These are phyloP conservation scores for Scaptodrosophila latifasciaeformis DNA, from an alignment of 2,888 invertebrate genomes.

Conservation along the genomic window DNA sequence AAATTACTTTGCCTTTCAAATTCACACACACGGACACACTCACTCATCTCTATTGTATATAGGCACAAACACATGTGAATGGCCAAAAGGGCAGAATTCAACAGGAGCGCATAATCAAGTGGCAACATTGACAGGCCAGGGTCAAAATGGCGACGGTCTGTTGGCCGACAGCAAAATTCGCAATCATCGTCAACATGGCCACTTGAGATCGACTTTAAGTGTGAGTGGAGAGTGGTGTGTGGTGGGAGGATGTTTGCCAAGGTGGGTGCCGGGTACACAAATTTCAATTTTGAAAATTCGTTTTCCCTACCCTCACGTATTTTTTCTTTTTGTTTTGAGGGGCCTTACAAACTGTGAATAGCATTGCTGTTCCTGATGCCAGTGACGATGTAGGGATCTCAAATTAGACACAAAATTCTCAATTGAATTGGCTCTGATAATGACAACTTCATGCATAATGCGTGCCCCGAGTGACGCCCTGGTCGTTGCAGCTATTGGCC, in stretches of 20 bases:
- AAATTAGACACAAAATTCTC: constrained; percentile 66
- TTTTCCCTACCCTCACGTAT: constrained; percentile 3
- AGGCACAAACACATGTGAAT: constrained; percentile 1
- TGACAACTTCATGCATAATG: constrained; percentile 67
- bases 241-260: neutral
- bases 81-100: constrained; percentile 28
- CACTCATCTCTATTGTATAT: neutral
- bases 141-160: constrained; percentile 30
- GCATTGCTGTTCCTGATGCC: too few relatives aligned
- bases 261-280: constrained; percentile 15
- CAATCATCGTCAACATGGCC: constrained; percentile 46
- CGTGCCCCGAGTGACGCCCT: constrained; percentile 34
- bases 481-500: constrained; percentile 8
- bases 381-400: constrained; percentile 24
- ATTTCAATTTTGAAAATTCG: constrained; percentile 57
- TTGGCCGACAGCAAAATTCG: constrained; percentile 36
- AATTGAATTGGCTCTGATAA: constrained; percentile 70
- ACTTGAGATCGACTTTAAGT: constrained; percentile 33
- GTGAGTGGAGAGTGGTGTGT: neutral
- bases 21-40: constrained; percentile 17
- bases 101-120: constrained; percentile 59
- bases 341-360: too few relatives aligned
- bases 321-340: constrained; percentile 25
- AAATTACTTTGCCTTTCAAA: constrained; percentile 64
- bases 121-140: constrained; percentile 42